Conservation (phyloP, 2,797 vertebrate genomes). For the Syngnathus acus region DNA sequence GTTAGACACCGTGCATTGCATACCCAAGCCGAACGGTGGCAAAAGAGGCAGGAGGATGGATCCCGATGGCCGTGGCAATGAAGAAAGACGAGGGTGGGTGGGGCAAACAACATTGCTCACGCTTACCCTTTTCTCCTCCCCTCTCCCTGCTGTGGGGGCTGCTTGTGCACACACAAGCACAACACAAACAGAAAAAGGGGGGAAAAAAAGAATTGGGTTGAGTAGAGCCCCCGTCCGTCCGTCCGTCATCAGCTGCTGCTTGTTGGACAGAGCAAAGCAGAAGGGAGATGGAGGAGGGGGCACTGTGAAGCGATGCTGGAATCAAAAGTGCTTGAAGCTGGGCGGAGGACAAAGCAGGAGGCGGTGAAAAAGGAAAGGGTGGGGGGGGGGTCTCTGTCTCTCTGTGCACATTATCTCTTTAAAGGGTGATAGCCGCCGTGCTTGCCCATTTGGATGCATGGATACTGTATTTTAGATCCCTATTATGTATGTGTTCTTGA, state of each 20-base stretch:
- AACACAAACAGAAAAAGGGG: constrained; percentile 25
- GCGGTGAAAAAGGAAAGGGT: constrained; percentile 13
- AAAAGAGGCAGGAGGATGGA: constrained; percentile 25
- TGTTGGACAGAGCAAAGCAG: constrained; percentile 50
- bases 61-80: constrained; percentile 41
- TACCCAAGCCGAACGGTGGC: constrained; percentile 66
- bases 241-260: constrained; percentile 57
- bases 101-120: constrained; percentile 36
- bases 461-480: background rate
- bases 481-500: background rate
- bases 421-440: constrained; percentile 4
- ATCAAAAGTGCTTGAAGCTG: constrained; percentile 24
- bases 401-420: constrained; percentile 3
- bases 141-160: constrained; percentile 37
- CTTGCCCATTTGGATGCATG: no score
- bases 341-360: constrained; percentile 31
- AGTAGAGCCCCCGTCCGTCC: no score
- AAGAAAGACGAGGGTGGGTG: constrained; percentile 27
- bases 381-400: background rate
- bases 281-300: constrained; percentile 26
- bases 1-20: constrained; percentile 64
- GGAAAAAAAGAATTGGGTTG: constrained; percentile 7
- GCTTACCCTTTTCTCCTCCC: constrained; percentile 52
- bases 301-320: constrained; percentile 14
- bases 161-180: constrained; percentile 18